phyloP scores from a whole-genome alignment of 2,113 vertebrate genomes.

The Oxygymnocypris stewartii region DNA sequence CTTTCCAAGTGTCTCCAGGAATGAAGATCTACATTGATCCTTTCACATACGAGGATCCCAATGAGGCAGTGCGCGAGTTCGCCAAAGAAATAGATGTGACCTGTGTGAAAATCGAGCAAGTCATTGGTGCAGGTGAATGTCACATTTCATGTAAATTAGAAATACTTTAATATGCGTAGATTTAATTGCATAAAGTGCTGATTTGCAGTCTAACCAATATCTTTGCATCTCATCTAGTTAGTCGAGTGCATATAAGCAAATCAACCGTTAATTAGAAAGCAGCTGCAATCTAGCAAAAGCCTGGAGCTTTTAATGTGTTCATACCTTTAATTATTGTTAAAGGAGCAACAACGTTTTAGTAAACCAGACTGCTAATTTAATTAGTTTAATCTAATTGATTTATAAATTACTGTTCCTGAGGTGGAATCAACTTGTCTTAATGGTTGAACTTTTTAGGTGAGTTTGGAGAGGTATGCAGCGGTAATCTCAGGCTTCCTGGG shows the following conservation, averaged over 20 bases:
- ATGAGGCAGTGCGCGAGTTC: slow-evolving; percentile 93
- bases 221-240: slow-evolving; percentile 17
- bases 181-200: slow-evolving; percentile 4
- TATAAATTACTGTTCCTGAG: background rate
- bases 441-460: slow-evolving; percentile 79
- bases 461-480: slow-evolving; percentile 96
- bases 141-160: background rate
- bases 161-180: background rate
- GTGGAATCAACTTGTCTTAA: background rate
- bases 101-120: slow-evolving; percentile 96
- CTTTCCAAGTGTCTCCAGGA: slow-evolving; percentile 85
- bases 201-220: slow-evolving; percentile 5
- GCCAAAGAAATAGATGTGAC: slow-evolving; percentile 96
- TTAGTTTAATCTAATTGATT: slow-evolving; percentile 12
- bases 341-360: slow-evolving; percentile 10
- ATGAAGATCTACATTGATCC: slow-evolving; percentile 99
- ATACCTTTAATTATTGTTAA: slow-evolving; percentile 4
- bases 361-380: slow-evolving; percentile 8
- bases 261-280: background rate
- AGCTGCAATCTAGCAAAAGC: background rate
- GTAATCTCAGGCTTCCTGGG: slow-evolving; percentile 90
- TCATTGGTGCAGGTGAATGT: slow-evolving; percentile 91
- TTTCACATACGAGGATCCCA: slow-evolving; percentile 91
- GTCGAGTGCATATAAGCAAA: background rate
- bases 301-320: slow-evolving; percentile 9